Conservation (phyloP, 2,888 invertebrate genomes). For the Rhagonycha lutea region DNA sequence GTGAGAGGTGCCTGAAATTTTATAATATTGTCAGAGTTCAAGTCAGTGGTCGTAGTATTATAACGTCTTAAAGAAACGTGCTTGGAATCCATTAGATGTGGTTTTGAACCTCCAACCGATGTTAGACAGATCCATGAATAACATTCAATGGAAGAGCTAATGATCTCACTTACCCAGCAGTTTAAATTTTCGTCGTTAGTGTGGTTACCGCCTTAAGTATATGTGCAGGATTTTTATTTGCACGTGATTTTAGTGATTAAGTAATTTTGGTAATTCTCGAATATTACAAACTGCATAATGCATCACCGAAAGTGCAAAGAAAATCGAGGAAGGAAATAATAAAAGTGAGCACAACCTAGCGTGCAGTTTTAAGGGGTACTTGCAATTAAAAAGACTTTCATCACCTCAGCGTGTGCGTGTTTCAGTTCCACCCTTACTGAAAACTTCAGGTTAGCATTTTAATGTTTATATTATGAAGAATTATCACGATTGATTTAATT, state of each 20-base stretch:
- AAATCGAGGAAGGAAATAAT: not conserved
- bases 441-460: not conserved
- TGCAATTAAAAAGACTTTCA: not conserved
- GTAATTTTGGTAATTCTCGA: not conserved
- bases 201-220: not conserved
- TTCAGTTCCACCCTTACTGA: not conserved
- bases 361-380: not conserved
- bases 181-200: not conserved
- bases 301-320: not conserved
- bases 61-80: conserved; percentile 23
- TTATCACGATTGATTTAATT: not conserved
- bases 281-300: not conserved
- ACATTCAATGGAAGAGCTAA: conserved; percentile 14
- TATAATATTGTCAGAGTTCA: conserved; percentile 24
- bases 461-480: not conserved
- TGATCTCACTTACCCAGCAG: not conserved
- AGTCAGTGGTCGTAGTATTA: conserved; percentile 21
- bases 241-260: not conserved
- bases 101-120: conserved; percentile 22
- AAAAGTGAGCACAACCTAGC: not conserved
- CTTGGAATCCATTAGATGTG: conserved; percentile 21
- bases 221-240: not conserved
- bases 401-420: not conserved
- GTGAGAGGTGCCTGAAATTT: conserved; percentile 4
- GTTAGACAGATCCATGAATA: conserved; percentile 22